These are phyloP conservation scores for Eulemur rufifrons DNA, from an alignment of 2,113 vertebrate species.

Conservation along the genomic window DNA sequence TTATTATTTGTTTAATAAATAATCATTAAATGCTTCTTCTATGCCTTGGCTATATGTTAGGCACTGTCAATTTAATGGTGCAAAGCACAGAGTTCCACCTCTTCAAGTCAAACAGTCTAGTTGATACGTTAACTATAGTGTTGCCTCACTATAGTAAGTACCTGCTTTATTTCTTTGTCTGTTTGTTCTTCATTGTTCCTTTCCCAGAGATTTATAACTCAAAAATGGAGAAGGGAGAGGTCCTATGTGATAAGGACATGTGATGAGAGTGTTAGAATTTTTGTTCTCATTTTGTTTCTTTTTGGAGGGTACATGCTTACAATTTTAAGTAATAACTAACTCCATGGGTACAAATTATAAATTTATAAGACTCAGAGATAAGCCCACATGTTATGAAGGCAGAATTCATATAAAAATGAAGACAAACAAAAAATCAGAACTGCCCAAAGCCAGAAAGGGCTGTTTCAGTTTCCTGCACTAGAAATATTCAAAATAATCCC, in stretches of 20 bases:
- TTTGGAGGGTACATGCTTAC: not conserved
- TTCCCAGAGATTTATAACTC: not conserved
- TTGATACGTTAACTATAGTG: not conserved
- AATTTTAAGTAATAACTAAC: not conserved
- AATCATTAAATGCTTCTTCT: not conserved
- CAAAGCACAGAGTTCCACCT: not conserved
- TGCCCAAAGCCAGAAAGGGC: not conserved
- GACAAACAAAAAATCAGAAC: not conserved
- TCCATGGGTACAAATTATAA: not conserved
- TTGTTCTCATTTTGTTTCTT: not conserved
- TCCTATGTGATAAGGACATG: not conserved
- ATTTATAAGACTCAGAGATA: not conserved
- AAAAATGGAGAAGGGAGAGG: not conserved
- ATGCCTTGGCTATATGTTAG: not conserved
- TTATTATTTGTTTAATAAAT: not conserved
- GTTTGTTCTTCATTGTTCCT: not conserved
- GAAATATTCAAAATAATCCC: not conserved
- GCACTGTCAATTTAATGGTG: not conserved
- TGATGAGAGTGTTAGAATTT: not conserved
- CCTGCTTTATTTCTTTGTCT: not conserved
- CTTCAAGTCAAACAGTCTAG: not conserved
- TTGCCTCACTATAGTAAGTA: not conserved
- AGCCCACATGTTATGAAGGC: not conserved
- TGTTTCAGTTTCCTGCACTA: not conserved
- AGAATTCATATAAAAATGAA: conserved; percentile 11